Evolutionary conservation across 1,140 invertebrate species (phyloP).

Genomic region (Macrostomum lignano): DNA sequence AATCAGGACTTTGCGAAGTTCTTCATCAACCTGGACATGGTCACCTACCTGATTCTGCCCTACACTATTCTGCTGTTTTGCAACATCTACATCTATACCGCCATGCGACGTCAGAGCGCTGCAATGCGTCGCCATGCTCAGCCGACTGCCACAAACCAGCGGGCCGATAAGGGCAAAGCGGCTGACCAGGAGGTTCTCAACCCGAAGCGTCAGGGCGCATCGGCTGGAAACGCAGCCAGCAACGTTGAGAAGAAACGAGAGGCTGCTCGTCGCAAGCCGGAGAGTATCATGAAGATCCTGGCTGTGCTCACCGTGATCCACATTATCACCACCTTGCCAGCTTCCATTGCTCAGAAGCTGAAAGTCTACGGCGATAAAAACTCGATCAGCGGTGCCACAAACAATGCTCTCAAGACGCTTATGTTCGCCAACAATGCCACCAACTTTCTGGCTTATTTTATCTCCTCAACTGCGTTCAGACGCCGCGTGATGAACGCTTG

Average conservation of each 20-base stretch:
- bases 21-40: not conserved
- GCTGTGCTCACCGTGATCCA: not conserved
- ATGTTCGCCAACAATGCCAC: not conserved
- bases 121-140: not conserved
- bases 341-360: not conserved
- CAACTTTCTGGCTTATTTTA: slow-evolving; percentile 2
- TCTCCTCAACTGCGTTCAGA: slow-evolving; percentile 1
- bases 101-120: not conserved
- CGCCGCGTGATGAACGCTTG: not conserved
- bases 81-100: slow-evolving; percentile 2
- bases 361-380: not conserved
- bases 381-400: not conserved
- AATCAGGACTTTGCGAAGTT: not conserved
- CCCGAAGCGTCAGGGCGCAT: not conserved
- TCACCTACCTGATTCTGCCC: not conserved
- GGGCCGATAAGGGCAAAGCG: no score
- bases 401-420: not conserved
- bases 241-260: not conserved
- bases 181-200: not conserved
- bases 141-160: not conserved
- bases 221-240: not conserved
- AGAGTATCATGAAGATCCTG: slow-evolving; percentile 1
- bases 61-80: not conserved
- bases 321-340: not conserved
- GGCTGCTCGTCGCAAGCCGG: not conserved